Evolutionary conservation across 2,113 vertebrate species (phyloP).

Genomic region (Nestor notabilis): DNA sequence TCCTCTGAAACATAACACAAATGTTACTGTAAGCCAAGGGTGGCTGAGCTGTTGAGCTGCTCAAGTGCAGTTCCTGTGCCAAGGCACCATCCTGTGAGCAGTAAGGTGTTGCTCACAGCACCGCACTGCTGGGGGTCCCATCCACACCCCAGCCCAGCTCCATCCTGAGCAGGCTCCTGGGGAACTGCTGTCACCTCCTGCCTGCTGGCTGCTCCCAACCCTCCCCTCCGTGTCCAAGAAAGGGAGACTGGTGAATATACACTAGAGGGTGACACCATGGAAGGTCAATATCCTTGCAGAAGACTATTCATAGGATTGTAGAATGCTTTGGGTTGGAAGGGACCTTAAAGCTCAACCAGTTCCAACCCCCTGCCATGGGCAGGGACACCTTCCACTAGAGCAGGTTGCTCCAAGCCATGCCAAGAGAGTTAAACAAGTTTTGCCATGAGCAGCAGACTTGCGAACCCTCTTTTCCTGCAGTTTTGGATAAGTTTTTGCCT

Average conservation of each 20-base stretch:
- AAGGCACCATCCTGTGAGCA: not conserved
- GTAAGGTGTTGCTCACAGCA: not conserved
- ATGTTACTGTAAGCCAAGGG: not conserved
- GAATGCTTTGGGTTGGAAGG: not conserved
- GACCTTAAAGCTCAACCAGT: not conserved
- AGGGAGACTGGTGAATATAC: not conserved
- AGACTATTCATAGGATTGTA: not conserved
- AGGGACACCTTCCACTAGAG: not conserved
- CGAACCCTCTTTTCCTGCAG: not conserved
- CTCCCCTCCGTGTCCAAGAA: rapidly evolving
- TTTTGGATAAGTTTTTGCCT: not conserved
- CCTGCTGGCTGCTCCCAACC: not conserved
- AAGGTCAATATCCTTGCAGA: not conserved
- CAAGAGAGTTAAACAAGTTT: not conserved
- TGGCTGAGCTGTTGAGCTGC: not conserved
- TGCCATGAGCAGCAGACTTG: not conserved
- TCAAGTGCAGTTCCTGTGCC: not conserved
- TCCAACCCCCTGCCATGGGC: not conserved
- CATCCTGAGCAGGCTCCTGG: not conserved
- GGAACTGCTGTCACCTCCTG: not conserved
- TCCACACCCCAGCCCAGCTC: not conserved
- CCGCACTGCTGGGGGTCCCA: rapidly evolving
- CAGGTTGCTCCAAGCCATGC: not conserved
- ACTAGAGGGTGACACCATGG: not conserved
- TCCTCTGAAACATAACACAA: not conserved